Evolutionary conservation across 2,113 vertebrate species (phyloP), one percentile per base, ranked within the genome.

Genomic region (Trachemys scripta): DNA sequence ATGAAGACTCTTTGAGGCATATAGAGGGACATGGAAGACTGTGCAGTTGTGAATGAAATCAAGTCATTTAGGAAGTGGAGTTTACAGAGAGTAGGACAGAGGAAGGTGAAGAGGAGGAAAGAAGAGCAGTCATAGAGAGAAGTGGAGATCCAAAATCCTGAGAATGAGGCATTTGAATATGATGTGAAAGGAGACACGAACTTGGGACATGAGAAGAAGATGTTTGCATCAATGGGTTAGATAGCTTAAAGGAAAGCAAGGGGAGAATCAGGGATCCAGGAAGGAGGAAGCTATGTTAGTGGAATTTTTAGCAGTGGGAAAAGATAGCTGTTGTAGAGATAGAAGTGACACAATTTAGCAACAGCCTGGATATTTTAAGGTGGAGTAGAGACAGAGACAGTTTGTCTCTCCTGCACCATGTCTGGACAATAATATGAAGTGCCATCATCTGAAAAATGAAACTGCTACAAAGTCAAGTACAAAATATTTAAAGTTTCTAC

Each of bases 51-150:
- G 92, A 94, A 93, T 90, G 89, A 84, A 45, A 65, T 92, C 86
- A 82, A 91, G 31, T 42, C 84, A 87, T 97, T 96, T 96, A 96
- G 93, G 87, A 94, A 89, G 62, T 87, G 89, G 93, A 51, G 85
- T 85, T 89, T 96, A 85, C 87, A 92, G 69, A 93, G 90, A 94
- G 93, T 27, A 49, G 82, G 75, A 78, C 24, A 83, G 93, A 88
- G 82, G 80, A 94, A 96, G 80, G 84, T 78, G 79, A 95, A 88
- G 84, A 82, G 76, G 90, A 94, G 84, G 82, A 96, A 84, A 87
- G 31, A 22, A 87, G 90, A 92, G 87, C 88, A 91, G 88, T 89
- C 38, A 59, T 80, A 87, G 93, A 81, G 96, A 75, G 13, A 90
- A 88, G 69, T 13, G 2, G 54, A 89, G 50, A 90, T 51, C 79